Evolutionary conservation across 2,888 invertebrate species (phyloP).

Genomic region (Epinotia nisella): DNA sequence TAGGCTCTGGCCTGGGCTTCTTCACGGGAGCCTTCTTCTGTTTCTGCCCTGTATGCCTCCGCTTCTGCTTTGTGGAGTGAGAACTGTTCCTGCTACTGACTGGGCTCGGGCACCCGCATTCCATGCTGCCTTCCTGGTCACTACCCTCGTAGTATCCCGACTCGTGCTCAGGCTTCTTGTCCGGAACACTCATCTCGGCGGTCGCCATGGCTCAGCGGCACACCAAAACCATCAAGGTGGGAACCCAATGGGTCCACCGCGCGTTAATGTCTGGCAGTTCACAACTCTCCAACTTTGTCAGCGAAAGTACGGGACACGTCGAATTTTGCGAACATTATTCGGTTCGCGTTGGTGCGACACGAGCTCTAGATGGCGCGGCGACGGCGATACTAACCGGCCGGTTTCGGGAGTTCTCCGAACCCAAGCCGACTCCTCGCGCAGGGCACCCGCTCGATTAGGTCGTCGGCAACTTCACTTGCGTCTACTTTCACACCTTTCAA

Average conservation of each 20-base stretch:
- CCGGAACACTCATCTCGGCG: conserved; percentile 85
- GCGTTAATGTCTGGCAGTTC: conserved; percentile 49
- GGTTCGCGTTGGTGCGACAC: conserved; percentile 64
- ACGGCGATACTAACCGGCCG: conserved; percentile 56
- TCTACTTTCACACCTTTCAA: conserved; percentile 70
- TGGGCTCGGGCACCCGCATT: conserved; percentile 79
- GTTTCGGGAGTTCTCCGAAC: conserved; percentile 59
- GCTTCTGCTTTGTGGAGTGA: conserved; percentile 73
- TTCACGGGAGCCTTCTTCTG: conserved; percentile 71
- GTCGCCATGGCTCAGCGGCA: conserved; percentile 80
- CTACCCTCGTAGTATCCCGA: conserved; percentile 93
- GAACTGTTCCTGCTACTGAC: conserved; percentile 79
- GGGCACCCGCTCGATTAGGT: conserved; percentile 58
- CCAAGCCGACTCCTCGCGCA: conserved; percentile 50
- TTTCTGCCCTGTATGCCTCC: conserved; percentile 71
- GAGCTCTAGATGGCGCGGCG: conserved; percentile 73
- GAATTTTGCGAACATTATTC: conserved; percentile 68
- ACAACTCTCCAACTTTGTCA: conserved; percentile 61
- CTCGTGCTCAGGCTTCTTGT: conserved; percentile 90
- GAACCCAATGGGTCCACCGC: conserved; percentile 47
- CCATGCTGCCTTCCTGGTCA: conserved; percentile 86
- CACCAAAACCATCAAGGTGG: conserved; percentile 73
- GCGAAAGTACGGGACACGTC: conserved; percentile 79
- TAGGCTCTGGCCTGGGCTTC: conserved; percentile 68
- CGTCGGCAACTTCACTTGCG: conserved; percentile 57